phyloP scores from a whole-genome alignment of 2,797 vertebrate genomes.

The Threskiornis aethiopicus region DNA sequence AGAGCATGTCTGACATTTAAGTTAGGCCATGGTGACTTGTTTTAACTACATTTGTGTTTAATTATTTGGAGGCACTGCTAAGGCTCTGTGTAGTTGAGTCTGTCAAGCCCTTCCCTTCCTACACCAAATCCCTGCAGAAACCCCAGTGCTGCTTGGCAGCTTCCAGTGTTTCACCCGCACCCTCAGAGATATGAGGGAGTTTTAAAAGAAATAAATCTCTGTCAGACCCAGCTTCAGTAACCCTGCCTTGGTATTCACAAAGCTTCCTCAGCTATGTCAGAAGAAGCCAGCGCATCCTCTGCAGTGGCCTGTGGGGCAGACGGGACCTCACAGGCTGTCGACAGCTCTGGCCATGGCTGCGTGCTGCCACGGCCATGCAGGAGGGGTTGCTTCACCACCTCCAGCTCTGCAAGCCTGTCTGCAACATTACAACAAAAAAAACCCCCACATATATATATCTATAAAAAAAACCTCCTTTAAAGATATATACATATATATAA shows the following conservation, averaged over 20 bases:
- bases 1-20: neutral
- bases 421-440: neutral
- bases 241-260: neutral
- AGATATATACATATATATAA: too few species aligned
- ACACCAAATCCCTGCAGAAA: neutral
- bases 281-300: neutral
- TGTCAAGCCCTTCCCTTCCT: neutral
- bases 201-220: neutral
- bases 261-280: neutral
- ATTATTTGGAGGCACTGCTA: neutral
- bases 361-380: neutral
- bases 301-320: neutral
- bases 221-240: neutral
- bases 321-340: rapidly evolving
- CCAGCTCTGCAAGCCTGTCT: rapidly evolving
- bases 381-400: neutral
- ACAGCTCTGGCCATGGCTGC: neutral
- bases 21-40: neutral
- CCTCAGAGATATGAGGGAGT: neutral
- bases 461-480: neutral
- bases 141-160: neutral
- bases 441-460: rapidly evolving
- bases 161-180: neutral
- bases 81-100: neutral
- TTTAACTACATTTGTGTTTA: neutral